phyloP scores from a whole-genome alignment of 2,888 invertebrate species.

The Hemicrepidius hirtus region DNA sequence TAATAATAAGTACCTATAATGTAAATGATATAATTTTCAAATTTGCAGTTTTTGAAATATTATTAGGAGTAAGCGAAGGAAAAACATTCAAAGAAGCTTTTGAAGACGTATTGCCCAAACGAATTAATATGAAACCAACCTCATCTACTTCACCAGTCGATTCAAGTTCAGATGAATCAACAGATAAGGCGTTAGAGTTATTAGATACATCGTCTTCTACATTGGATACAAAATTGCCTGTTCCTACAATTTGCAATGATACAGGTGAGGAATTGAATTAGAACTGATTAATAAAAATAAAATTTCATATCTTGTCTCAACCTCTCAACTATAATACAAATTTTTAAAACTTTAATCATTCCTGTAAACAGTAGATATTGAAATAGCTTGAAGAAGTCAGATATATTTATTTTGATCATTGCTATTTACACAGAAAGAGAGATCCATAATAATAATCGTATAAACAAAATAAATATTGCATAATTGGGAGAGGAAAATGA shows the following conservation, averaged over 20 bases:
- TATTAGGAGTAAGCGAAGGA: constrained; percentile 85
- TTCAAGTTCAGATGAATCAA: background rate
- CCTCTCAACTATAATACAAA: too few species aligned
- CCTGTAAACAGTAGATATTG: too few species aligned
- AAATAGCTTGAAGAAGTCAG: too few species aligned
- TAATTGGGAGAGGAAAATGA: too few species aligned
- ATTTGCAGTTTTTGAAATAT: constrained; percentile 87
- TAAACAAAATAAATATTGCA: too few species aligned
- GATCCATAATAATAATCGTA: too few species aligned
- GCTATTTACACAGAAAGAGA: too few species aligned
- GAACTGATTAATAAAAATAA: too few species aligned
- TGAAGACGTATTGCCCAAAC: constrained; percentile 80
- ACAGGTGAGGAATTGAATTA: background rate
- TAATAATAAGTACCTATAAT: background rate
- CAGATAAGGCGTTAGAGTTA: background rate
- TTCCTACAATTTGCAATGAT: background rate
- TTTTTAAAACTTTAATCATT: too few species aligned
- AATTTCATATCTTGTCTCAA: too few species aligned
- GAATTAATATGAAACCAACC: constrained; percentile 72
- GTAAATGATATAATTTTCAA: constrained; percentile 17
- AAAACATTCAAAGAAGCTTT: constrained; percentile 87
- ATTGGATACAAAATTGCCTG: background rate
- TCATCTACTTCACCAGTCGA: background rate
- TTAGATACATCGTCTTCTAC: background rate
- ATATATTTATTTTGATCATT: too few species aligned